These are phyloP conservation scores for Caligus rogercresseyi DNA, from an alignment of 1,140 invertebrate genomes.

Conservation along the genomic window DNA sequence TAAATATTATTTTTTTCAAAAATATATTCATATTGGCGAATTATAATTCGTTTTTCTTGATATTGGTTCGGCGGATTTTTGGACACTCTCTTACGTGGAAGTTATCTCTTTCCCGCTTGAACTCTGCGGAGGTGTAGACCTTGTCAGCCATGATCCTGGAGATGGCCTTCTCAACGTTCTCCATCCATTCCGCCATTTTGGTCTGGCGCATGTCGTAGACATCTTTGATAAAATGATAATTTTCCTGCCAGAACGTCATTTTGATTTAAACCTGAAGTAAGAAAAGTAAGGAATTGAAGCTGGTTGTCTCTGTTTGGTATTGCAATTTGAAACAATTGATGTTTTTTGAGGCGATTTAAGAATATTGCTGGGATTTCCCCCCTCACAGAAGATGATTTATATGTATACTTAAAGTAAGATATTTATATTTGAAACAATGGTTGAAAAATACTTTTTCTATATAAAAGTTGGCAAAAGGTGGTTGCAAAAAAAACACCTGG, in stretches of 20 bases:
- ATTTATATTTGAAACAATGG: not conserved
- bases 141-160: slow-evolving; percentile 24
- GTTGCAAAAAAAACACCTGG: no score
- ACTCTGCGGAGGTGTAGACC: slow-evolving; percentile 20
- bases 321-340: no score
- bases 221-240: slow-evolving; percentile 26
- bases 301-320: no score
- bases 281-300: no score
- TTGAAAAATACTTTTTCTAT: not conserved
- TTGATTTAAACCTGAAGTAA: slow-evolving; percentile 18
- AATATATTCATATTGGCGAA: not conserved
- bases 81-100: slow-evolving; percentile 15
- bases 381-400: not conserved
- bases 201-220: slow-evolving; percentile 25
- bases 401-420: not conserved
- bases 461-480: not conserved
- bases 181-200: slow-evolving; percentile 26
- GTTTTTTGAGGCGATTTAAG: no score
- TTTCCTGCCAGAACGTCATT: slow-evolving; percentile 27
- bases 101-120: slow-evolving; percentile 20
- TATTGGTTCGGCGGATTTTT: not conserved
- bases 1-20: no score
- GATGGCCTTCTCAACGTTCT: slow-evolving; percentile 25
- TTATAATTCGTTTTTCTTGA: not conserved
- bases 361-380: no score